These are phyloP conservation scores for Eristalis arbustorum DNA, from an alignment of 2,888 invertebrate species.

Conservation along the genomic window DNA sequence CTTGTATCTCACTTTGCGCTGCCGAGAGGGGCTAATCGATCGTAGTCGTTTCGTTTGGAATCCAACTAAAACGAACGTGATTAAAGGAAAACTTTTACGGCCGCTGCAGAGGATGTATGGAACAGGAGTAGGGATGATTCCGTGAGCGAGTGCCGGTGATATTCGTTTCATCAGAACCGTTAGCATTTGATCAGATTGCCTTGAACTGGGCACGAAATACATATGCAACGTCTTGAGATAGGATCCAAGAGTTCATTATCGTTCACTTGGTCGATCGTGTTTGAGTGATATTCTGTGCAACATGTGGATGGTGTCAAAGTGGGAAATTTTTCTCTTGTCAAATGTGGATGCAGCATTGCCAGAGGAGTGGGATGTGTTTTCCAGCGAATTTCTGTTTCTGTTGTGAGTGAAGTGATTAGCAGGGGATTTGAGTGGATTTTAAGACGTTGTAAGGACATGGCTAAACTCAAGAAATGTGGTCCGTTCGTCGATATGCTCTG, in stretches of 20 bases:
- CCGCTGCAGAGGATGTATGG: neutral
- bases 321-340: neutral
- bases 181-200: neutral
- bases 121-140: neutral
- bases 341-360: neutral
- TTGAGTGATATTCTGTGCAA: slow-evolving; percentile 6
- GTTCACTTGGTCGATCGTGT: neutral
- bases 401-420: neutral
- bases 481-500: no score
- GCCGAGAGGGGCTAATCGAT: slow-evolving; percentile 11
- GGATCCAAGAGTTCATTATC: neutral
- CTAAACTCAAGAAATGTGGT: no score
- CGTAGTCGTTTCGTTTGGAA: neutral
- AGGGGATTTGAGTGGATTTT: neutral
- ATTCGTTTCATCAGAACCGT: neutral
- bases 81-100: neutral
- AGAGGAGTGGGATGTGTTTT: neutral
- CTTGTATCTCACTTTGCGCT: slow-evolving; percentile 13
- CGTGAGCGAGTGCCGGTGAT: neutral
- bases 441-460: neutral
- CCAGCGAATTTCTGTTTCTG: neutral
- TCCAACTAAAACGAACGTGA: neutral
- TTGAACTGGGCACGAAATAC: slow-evolving; percentile 4
- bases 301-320: neutral
- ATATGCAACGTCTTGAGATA: neutral